These are phyloP conservation scores for Clarias laeviceps DNA, from an alignment of 2,797 vertebrate species.

Conservation along the genomic window DNA sequence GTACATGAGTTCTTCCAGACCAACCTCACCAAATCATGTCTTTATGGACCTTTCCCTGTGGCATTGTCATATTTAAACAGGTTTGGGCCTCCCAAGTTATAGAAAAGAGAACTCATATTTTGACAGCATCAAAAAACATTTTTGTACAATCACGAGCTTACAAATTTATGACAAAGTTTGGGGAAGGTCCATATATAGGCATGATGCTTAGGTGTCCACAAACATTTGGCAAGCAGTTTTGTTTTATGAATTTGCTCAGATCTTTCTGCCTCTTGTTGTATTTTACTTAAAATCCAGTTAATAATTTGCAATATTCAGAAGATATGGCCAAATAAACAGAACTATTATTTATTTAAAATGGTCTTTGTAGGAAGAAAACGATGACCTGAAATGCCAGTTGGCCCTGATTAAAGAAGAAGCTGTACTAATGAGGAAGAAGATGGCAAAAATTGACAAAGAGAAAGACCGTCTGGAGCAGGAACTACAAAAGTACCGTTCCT, in stretches of 20 bases:
- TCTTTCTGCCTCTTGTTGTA: neutral
- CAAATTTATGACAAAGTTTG: neutral
- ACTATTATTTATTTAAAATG: slow-evolving; percentile 3
- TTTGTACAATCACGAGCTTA: neutral
- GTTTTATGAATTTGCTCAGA: neutral
- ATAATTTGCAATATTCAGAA: neutral
- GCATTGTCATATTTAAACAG: neutral
- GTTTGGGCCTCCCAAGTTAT: neutral
- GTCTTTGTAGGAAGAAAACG: slow-evolving; percentile 86
- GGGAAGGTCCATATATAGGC: neutral
- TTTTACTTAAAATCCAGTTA: neutral
- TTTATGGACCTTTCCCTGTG: neutral
- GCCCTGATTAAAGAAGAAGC: slow-evolving; percentile 98
- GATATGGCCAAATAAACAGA: neutral
- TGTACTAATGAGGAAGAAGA: slow-evolving; percentile 95
- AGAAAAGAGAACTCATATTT: neutral
- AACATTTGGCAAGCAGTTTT: neutral
- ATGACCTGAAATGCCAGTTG: slow-evolving; percentile 95
- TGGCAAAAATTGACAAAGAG: slow-evolving; percentile 98
- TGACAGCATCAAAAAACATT: neutral
- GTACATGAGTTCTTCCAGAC: neutral
- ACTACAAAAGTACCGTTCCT: slow-evolving; percentile 94
- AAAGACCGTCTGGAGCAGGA: slow-evolving; percentile 96
- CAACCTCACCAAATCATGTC: neutral
- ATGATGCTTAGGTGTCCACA: neutral